Base-by-base conservation (phyloP, 92 coral and sea anemone species). In the Isaurus tuberculatus region DNA sequence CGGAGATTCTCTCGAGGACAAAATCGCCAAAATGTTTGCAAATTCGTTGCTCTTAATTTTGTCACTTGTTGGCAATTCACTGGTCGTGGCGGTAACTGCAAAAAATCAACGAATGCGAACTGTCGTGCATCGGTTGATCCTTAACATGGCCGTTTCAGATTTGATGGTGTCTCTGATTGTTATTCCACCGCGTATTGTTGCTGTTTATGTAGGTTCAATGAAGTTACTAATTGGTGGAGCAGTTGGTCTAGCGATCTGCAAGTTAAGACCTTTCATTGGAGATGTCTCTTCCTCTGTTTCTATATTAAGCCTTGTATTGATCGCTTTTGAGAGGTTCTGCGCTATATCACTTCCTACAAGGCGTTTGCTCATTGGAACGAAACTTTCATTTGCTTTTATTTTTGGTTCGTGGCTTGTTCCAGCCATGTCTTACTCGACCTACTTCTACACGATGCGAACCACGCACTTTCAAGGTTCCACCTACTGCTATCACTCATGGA, bases 81-180 rank as follows among this genome's bases (percentile, higher is more conserved):
- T 72, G 58, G 44, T 72, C 26, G 79, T 72, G 57, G 53, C 34
- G 61, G 79, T 44, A 16, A 30, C 44, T 7, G 79, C 34, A 0
- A 72, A 51, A 72, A 72, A 72, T 30, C 63, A 60, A 20, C 57
- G 79, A 44, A 40, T 72, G 79, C 58, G 79, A 42, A 72, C 57
- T 26, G 79, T 72, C 27, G 79, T 44, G 25, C 79, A 72, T 19
- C 43, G n/a, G 19, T 60, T 72, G 23, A 44, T 72, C 20, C 23
- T 72, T n/a, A 72, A 72, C 79, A 72, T 72, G 79, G 63, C 79
- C 5, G 20, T 72, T 2, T 72, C 58, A 44, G 79, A 72, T 37
- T 29, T 72, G 34, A 4, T 72, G 34, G 58, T 72, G 36, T 33
- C 79, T 5, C 8, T 72, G 61, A 23, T 72, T 44, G 79, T 72